phyloP scores from a whole-genome alignment of 2,888 invertebrate genomes.

The Geotrupes spiniger region DNA sequence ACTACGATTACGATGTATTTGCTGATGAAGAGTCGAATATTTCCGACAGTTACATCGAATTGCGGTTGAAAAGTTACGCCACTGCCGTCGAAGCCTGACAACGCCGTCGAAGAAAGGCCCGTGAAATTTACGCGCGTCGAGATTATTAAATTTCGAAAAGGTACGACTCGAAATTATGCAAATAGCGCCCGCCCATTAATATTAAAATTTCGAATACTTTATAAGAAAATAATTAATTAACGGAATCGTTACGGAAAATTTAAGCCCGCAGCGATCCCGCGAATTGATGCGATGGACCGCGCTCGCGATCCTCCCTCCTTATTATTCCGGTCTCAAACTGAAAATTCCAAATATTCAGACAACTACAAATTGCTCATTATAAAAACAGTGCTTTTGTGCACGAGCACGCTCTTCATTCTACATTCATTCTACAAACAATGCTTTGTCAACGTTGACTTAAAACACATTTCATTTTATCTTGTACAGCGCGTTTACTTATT shows the following conservation, averaged over 20 bases:
- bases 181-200: slow-evolving; percentile 30
- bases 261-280: slow-evolving; percentile 2
- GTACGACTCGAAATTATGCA: slow-evolving; percentile 36
- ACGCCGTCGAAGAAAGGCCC: too few relatives aligned
- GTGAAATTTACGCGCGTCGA: slow-evolving; percentile 40
- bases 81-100: too few relatives aligned
- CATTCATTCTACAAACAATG: slow-evolving; percentile 41
- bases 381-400: slow-evolving; percentile 42
- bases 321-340: slow-evolving; percentile 10
- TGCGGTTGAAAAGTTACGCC: too few relatives aligned
- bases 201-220: slow-evolving; percentile 32
- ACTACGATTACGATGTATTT: too few relatives aligned
- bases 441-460: slow-evolving; percentile 8
- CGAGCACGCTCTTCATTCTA: slow-evolving; percentile 42
- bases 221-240: slow-evolving; percentile 27
- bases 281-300: slow-evolving; percentile 2
- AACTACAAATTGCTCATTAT: slow-evolving; percentile 44
- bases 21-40: too few relatives aligned
- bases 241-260: slow-evolving; percentile 14
- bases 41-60: too few relatives aligned
- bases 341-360: slow-evolving; percentile 38
- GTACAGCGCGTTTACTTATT: slow-evolving; percentile 3
- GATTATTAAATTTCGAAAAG: slow-evolving; percentile 41
- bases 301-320: not conserved
- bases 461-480: slow-evolving; percentile 7